Evolutionary conservation across 2,888 invertebrate genomes (phyloP).

Genomic region (Drosophila borborema): DNA sequence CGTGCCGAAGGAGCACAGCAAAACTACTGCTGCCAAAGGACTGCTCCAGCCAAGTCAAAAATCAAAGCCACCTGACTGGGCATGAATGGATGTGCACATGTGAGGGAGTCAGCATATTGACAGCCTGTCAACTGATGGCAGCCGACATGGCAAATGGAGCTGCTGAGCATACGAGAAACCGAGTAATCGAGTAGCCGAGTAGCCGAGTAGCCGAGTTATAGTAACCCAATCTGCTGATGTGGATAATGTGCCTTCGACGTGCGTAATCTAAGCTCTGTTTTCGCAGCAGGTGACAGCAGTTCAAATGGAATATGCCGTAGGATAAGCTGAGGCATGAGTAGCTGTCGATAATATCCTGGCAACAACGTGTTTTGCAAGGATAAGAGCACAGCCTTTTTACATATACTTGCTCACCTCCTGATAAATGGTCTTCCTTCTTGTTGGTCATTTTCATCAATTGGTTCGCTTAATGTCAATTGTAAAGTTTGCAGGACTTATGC

Average conservation of each 20-base stretch:
- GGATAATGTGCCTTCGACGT: conserved; percentile 47
- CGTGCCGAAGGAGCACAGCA: not conserved
- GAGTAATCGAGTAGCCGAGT: not conserved
- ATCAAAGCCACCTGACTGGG: conserved; percentile 5
- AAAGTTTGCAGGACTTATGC: conserved; percentile 18
- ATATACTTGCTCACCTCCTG: not conserved
- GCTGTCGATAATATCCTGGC: conserved; percentile 12
- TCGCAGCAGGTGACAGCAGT: conserved; percentile 1
- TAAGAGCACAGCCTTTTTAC: not conserved
- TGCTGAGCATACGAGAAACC: not conserved
- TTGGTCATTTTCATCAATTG: conserved; percentile 18
- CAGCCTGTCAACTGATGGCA: conserved; percentile 54
- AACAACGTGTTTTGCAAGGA: not conserved
- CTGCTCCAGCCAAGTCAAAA: conserved; percentile 12
- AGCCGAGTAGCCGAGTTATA: conserved; percentile 1
- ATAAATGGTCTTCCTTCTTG: conserved; percentile 42
- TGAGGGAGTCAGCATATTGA: conserved; percentile 20
- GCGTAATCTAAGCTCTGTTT: conserved; percentile 33
- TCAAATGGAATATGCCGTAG: conserved; percentile 16
- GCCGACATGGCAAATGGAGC: conserved; percentile 33
- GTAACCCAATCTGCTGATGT: conserved; percentile 43
- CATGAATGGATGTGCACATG: conserved; percentile 12
- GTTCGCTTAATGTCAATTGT: conserved; percentile 26
- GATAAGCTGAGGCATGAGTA: conserved; percentile 10
- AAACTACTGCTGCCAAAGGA: not conserved